Conservation (phyloP, 2,888 invertebrate genomes). For the Lymantria monacha region DNA sequence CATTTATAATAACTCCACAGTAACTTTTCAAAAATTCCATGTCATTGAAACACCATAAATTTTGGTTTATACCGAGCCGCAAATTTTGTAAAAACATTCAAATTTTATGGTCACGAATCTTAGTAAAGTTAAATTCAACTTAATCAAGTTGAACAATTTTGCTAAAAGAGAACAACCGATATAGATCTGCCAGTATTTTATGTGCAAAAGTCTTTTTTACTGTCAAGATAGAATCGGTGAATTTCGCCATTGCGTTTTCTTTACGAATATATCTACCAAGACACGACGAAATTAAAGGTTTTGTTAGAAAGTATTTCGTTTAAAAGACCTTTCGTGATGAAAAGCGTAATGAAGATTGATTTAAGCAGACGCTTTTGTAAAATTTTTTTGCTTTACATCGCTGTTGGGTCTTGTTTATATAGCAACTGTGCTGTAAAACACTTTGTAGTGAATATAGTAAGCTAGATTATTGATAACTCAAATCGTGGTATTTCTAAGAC, state of each 20-base stretch:
- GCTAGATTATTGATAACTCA: no score
- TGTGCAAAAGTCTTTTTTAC: slow-evolving; percentile 39
- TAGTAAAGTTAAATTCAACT: slow-evolving; percentile 29
- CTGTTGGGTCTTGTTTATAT: no score
- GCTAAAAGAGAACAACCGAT: slow-evolving; percentile 40
- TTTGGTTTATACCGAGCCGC: background rate
- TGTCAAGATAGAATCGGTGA: slow-evolving; percentile 41
- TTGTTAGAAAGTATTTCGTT: slow-evolving; percentile 29
- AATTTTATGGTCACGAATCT: slow-evolving; percentile 21
- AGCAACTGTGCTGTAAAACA: background rate
- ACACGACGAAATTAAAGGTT: slow-evolving; percentile 36
- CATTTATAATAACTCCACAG: slow-evolving; percentile 1
- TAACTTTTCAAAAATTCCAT: slow-evolving; percentile 16
- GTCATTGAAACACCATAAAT: slow-evolving; percentile 30
- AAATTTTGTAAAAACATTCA: slow-evolving; percentile 16
- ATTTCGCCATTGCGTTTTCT: slow-evolving; percentile 39
- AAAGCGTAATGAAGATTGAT: slow-evolving; percentile 40
- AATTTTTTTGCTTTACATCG: slow-evolving; percentile 12
- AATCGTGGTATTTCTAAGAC: no score
- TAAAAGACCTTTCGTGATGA: slow-evolving; percentile 26
- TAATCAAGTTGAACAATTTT: slow-evolving; percentile 36
- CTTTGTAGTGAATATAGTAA: background rate
- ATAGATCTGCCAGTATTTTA: slow-evolving; percentile 39
- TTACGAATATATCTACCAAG: slow-evolving; percentile 37
- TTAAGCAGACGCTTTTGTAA: slow-evolving; percentile 18